Evolutionary conservation across 2,113 vertebrate species (phyloP).

Genomic region (Tetrao urogallus): DNA sequence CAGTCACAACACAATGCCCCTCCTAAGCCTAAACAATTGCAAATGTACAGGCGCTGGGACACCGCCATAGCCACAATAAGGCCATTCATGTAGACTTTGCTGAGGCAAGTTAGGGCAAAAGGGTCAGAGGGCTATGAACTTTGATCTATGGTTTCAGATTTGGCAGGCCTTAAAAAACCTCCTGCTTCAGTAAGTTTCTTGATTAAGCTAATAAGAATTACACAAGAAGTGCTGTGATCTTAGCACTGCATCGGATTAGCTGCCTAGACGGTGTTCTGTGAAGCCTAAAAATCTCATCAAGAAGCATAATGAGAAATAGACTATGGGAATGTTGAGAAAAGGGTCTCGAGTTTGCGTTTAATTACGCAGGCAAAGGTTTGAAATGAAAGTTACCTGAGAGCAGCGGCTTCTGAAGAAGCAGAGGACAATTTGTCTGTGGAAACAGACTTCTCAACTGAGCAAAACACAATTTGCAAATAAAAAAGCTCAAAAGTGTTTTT

Average conservation of each 20-base stretch:
- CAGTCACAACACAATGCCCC: constrained; percentile 34
- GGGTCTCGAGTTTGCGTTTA: constrained; percentile 43
- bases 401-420: neutral
- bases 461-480: neutral
- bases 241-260: constrained; percentile 61
- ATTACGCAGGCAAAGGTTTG: constrained; percentile 32
- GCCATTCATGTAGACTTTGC: constrained; percentile 53
- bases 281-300: constrained; percentile 62
- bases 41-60: constrained; percentile 57
- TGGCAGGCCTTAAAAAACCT: constrained; percentile 66
- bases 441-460: neutral
- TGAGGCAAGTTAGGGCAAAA: constrained; percentile 49
- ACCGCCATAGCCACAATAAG: constrained; percentile 51
- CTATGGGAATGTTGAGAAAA: constrained; percentile 19
- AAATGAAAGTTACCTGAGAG: constrained; percentile 46
- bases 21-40: constrained; percentile 62
- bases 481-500: neutral
- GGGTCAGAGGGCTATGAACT: constrained; percentile 72
- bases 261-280: constrained; percentile 36
- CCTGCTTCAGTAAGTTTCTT: constrained; percentile 74
- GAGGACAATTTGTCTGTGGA: neutral
- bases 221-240: constrained; percentile 65
- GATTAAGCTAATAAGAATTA: constrained; percentile 71
- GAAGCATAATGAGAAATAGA: constrained; percentile 59
- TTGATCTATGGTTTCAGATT: constrained; percentile 70